Percentiles rank a stretch among this genome's conserved stretches.
phyloP scores from a whole-genome alignment of 2,888 invertebrate genomes.

The Enchytraeus crypticus region DNA sequence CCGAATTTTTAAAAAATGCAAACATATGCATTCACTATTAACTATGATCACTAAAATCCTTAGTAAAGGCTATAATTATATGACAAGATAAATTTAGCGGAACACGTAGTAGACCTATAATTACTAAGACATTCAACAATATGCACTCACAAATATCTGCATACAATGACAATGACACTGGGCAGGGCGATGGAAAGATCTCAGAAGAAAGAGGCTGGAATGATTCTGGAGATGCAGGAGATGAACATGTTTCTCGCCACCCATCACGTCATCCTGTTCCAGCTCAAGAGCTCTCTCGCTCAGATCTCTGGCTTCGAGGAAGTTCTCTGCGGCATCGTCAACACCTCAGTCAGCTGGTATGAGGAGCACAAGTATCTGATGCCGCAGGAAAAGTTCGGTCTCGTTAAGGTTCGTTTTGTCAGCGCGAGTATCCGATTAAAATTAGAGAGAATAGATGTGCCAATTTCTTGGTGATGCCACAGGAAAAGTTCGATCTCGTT shows the following conservation, averaged over 20 bases:
- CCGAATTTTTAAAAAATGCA: no score
- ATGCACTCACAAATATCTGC: no score
- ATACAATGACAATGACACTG: no score
- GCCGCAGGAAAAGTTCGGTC: conserved; percentile 77
- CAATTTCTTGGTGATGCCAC: no score
- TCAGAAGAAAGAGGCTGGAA: conserved; percentile 40
- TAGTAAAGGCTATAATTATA: no score
- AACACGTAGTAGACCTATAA: no score
- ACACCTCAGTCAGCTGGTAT: conserved; percentile 90
- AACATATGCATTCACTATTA: no score
- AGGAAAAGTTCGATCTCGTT: no score
- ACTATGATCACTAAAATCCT: no score
- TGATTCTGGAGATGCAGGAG: conserved; percentile 89
- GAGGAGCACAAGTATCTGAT: conserved; percentile 90
- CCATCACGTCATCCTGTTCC: conserved; percentile 90
- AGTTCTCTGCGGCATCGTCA: conserved; percentile 82
- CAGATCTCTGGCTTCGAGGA: conserved; percentile 69
- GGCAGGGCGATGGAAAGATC: conserved; percentile 3
- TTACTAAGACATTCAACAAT: no score
- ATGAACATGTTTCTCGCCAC: conserved; percentile 96
- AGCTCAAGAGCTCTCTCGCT: conserved; percentile 58
- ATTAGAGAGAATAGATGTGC: no score
- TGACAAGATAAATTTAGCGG: no score
- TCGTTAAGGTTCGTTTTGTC: conserved; percentile 18
- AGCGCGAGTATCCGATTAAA: neutral